Evolutionary conservation across 1,140 invertebrate species (phyloP).

Genomic region (Drosophila sturtevanti): DNA sequence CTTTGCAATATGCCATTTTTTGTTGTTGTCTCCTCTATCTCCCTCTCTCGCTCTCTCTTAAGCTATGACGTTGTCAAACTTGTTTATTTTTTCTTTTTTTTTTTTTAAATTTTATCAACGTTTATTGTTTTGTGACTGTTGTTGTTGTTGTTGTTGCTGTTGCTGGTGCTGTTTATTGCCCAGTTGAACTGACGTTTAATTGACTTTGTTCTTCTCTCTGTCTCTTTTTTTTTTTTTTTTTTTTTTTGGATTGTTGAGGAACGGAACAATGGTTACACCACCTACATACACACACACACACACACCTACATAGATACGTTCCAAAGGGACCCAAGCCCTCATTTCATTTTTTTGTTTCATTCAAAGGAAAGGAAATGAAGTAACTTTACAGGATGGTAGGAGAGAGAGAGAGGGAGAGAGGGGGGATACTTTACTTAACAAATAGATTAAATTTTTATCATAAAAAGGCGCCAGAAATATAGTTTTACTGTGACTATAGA

Average conservation of each 20-base stretch:
- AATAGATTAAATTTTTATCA: background rate
- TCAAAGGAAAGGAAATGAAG: background rate
- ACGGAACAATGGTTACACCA: slow-evolving; percentile 8
- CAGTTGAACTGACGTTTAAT: slow-evolving; percentile 75
- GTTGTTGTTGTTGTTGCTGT: slow-evolving; percentile 22
- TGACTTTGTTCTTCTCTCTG: slow-evolving; percentile 50
- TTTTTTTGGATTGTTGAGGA: background rate
- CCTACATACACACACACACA: too few species aligned
- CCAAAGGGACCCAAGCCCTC: background rate
- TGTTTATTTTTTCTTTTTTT: slow-evolving; percentile 38
- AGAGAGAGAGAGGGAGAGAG: background rate
- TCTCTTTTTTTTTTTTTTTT: background rate
- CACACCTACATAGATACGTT: slow-evolving; percentile 26
- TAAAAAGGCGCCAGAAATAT: background rate
- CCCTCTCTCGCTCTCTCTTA: background rate
- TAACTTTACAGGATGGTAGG: too few species aligned
- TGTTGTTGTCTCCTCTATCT: too few species aligned
- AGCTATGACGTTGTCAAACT: slow-evolving; percentile 75
- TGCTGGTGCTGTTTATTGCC: slow-evolving; percentile 54
- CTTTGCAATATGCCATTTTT: background rate
- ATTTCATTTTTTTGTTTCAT: too few species aligned
- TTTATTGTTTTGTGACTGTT: slow-evolving; percentile 78
- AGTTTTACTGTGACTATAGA: background rate
- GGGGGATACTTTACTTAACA: background rate
- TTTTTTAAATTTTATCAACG: slow-evolving; percentile 59